These are phyloP conservation scores for Halcyon leucocephala DNA, from an alignment of 2,797 vertebrate genomes.

Conservation along the genomic window DNA sequence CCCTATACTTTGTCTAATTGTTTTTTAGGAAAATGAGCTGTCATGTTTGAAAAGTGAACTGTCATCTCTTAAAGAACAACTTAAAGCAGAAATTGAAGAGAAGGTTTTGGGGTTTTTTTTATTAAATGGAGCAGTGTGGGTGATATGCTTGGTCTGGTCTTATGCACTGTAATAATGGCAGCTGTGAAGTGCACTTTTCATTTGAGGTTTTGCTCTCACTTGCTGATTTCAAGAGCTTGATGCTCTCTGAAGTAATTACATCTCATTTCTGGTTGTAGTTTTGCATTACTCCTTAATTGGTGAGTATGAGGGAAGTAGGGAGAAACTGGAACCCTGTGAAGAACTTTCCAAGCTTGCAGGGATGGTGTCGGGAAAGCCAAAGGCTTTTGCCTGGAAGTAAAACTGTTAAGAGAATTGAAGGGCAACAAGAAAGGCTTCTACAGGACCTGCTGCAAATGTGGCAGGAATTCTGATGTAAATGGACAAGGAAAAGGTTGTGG, in stretches of 20 bases:
- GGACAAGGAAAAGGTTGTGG: neutral
- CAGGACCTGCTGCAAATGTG: neutral
- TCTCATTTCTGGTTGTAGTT: neutral
- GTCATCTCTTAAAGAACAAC: constrained; percentile 80
- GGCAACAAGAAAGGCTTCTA: neutral
- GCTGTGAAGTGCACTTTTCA: neutral
- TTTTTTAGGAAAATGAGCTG: constrained; percentile 84
- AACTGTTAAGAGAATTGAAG: neutral
- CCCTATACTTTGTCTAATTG: neutral
- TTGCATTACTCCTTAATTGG: neutral
- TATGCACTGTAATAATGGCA: neutral
- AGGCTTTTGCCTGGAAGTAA: neutral
- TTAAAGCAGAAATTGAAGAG: constrained; percentile 80
- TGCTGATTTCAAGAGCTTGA: neutral
- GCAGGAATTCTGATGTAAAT: neutral
- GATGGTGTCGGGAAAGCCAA: neutral
- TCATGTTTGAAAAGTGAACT: constrained; percentile 80
- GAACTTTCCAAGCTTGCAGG: neutral
- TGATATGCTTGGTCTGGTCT: neutral
- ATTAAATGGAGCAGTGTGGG: neutral
- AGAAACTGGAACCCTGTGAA: neutral
- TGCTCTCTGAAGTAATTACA: neutral
- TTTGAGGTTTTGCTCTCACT: neutral
- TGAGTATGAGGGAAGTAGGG: neutral
- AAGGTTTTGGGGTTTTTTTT: constrained; percentile 75